phyloP scores from a whole-genome alignment of 2,888 invertebrate genomes.

The Brachylomia viminalis region DNA sequence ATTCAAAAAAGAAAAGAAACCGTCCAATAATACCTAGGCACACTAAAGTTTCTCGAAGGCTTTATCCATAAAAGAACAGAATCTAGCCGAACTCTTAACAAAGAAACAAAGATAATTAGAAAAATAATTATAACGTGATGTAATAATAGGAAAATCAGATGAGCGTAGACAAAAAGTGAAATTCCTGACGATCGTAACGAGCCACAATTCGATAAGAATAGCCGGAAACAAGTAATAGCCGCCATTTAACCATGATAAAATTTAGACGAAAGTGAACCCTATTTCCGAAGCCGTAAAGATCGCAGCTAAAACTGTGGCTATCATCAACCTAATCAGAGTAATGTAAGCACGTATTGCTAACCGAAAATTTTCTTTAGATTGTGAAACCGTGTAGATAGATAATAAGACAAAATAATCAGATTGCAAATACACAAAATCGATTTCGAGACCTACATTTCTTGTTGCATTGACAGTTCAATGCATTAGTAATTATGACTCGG shows the following conservation, averaged over 20 bases:
- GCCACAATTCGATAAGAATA: conserved; percentile 72
- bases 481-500: conserved; percentile 1
- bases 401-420: conserved; percentile 18
- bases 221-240: conserved; percentile 62
- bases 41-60: background rate
- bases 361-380: conserved; percentile 57
- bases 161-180: conserved; percentile 69
- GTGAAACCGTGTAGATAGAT: conserved; percentile 24
- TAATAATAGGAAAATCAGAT: conserved; percentile 66
- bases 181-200: conserved; percentile 69
- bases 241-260: conserved; percentile 36
- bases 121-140: conserved; percentile 55
- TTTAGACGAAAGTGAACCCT: conserved; percentile 42
- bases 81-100: conserved; percentile 38
- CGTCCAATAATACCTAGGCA: background rate
- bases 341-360: conserved; percentile 52
- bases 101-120: conserved; percentile 42
- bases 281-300: conserved; percentile 35
- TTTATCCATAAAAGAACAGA: conserved; percentile 24
- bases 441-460: conserved; percentile 12
- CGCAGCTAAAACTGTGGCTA: conserved; percentile 32
- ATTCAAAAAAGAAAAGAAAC: conserved; percentile 7
- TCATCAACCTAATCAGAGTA: conserved; percentile 23
- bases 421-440: conserved; percentile 8
- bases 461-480: background rate